phyloP scores from a whole-genome alignment of 1,140 invertebrate genomes.

The Akabosia matsudoensis region DNA sequence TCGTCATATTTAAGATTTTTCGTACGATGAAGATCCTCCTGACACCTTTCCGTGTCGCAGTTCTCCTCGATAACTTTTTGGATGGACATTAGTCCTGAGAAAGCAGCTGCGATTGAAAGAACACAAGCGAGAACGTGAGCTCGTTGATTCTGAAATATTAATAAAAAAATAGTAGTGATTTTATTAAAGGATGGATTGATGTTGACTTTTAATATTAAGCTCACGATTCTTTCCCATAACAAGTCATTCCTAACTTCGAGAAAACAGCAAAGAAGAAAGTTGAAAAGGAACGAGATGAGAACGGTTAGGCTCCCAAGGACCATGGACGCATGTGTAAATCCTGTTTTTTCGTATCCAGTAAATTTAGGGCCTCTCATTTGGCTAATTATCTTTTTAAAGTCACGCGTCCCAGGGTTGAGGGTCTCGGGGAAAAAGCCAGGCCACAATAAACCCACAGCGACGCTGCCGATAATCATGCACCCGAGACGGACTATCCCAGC shows the following conservation, averaged over 20 bases:
- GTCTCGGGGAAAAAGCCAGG: not conserved
- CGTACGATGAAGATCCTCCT: not conserved
- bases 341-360: not conserved
- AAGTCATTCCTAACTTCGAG: not conserved
- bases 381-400: not conserved
- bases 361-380: not conserved
- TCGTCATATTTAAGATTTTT: not conserved
- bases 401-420: not conserved
- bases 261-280: not conserved
- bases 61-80: not conserved
- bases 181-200: not conserved
- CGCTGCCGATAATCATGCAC: not conserved
- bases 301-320: not conserved
- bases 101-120: not conserved
- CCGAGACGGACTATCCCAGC: not conserved
- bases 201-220: not conserved
- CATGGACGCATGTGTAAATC: not conserved
- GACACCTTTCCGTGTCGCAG: not conserved
- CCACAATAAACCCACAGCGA: not conserved
- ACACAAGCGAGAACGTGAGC: not conserved
- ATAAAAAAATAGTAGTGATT: not conserved
- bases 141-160: constrained; percentile 4
- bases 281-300: not conserved
- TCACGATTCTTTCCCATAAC: not conserved
- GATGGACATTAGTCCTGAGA: not conserved